Conservation (phyloP, 1,140 invertebrate genomes). For the Drosophila micromelanica region DNA sequence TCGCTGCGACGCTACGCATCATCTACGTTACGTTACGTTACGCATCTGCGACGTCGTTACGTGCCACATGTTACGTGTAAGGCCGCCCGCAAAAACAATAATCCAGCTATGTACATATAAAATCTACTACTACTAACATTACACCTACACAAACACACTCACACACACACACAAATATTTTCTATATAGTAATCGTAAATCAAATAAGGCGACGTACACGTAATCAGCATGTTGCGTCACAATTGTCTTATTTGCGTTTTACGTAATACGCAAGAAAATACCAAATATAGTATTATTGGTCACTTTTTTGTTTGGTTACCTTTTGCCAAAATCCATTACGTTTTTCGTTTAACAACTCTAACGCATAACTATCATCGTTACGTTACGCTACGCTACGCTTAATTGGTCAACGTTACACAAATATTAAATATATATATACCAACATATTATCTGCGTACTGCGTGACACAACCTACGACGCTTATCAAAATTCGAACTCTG, state of each 20-base stretch:
- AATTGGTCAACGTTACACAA: conserved; percentile 55
- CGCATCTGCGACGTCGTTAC: conserved; percentile 33
- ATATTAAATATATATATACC: too few relatives aligned
- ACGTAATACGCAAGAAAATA: conserved; percentile 11
- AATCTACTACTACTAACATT: conserved; percentile 5
- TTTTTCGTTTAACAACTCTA: conserved; percentile 38
- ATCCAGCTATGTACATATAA: conserved; percentile 43
- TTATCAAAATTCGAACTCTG: conserved; percentile 70
- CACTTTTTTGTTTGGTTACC: conserved; percentile 39
- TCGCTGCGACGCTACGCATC: conserved; percentile 29
- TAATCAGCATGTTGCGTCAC: conserved; percentile 44
- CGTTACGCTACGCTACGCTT: conserved; percentile 35
- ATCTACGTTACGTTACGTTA: conserved; percentile 9
- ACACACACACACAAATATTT: background rate
- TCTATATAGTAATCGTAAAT: conserved; percentile 13
- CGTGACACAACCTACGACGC: conserved; percentile 43
- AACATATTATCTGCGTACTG: conserved; percentile 23
- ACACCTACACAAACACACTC: conserved; percentile 12
- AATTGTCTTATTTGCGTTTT: conserved; percentile 41
- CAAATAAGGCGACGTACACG: conserved; percentile 39
- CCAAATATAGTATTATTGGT: conserved; percentile 9
- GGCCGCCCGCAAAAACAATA: conserved; percentile 52
- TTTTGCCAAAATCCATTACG: conserved; percentile 43
- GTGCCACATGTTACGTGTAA: conserved; percentile 70
- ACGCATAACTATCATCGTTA: conserved; percentile 43